Percentiles rank a stretch among this genome's conserved stretches.
Conservation (phyloP, 2,888 invertebrate species). For the Phyto melanocephala region DNA sequence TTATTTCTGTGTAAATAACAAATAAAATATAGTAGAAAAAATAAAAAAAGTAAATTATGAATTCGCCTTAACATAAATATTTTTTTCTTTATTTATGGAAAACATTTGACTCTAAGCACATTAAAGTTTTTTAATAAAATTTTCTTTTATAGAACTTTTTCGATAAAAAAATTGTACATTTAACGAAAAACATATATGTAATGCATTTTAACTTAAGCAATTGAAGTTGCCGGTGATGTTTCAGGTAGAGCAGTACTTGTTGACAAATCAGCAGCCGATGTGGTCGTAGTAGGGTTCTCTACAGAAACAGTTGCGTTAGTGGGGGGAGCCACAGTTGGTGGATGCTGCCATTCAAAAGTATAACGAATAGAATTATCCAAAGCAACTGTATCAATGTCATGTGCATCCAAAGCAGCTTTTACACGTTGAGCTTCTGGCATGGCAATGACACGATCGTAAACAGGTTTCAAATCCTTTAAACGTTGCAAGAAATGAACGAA, state of each 20-base stretch:
- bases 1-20: too few species aligned
- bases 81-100: too few species aligned
- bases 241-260: not conserved
- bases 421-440: slow-evolving; percentile 69
- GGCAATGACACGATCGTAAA: slow-evolving; percentile 72
- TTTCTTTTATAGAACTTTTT: too few species aligned
- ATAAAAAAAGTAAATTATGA: too few species aligned
- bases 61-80: too few species aligned
- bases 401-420: slow-evolving; percentile 67
- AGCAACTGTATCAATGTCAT: slow-evolving; percentile 70
- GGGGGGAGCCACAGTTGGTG: slow-evolving; percentile 4
- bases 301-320: not conserved
- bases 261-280: not conserved
- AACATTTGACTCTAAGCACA: too few species aligned
- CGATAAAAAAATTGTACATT: too few species aligned
- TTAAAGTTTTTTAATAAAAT: too few species aligned
- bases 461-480: slow-evolving; percentile 68
- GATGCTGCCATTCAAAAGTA: slow-evolving; percentile 70
- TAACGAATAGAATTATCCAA: slow-evolving; percentile 73
- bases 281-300: not conserved
- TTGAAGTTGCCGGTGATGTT: not conserved
- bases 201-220: not conserved
- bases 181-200: too few species aligned
- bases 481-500: slow-evolving; percentile 72
- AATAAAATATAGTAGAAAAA: too few species aligned